These are phyloP conservation scores for Coendou prehensilis DNA, from an alignment of 2,797 vertebrate species.

Conservation along the genomic window DNA sequence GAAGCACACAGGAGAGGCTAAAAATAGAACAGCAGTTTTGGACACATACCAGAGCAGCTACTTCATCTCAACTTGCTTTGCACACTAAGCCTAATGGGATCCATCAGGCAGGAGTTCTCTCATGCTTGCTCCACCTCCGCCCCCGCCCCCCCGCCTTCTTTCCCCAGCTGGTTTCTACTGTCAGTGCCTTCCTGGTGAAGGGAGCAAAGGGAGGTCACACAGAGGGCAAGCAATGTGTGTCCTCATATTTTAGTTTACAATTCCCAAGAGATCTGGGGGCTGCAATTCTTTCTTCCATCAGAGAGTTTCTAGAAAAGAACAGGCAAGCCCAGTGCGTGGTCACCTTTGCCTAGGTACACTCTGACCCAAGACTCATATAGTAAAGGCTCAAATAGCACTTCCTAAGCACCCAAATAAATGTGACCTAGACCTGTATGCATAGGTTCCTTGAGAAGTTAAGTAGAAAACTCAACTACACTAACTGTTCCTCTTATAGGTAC, in stretches of 20 bases:
- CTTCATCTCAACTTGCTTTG: slow-evolving; percentile 75
- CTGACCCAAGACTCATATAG: not conserved
- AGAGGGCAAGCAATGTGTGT: slow-evolving; percentile 58
- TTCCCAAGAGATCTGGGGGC: slow-evolving; percentile 32
- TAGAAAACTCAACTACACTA: not conserved
- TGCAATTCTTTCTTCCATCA: not conserved
- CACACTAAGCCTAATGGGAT: slow-evolving; percentile 80
- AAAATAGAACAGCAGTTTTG: slow-evolving; percentile 84
- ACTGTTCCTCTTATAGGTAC: not conserved
- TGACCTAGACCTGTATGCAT: not conserved
- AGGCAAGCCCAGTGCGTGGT: not conserved
- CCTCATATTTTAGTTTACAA: slow-evolving; percentile 61
- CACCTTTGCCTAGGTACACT: not conserved
- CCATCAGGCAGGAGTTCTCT: slow-evolving; percentile 74
- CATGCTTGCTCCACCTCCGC: not conserved
- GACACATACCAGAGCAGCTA: slow-evolving; percentile 79
- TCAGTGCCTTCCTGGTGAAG: slow-evolving; percentile 65
- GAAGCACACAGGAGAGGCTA: slow-evolving; percentile 70
- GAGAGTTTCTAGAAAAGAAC: slow-evolving; percentile 61
- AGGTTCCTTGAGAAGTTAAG: not conserved
- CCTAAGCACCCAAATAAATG: not conserved
- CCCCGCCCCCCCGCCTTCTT: slow-evolving; percentile 53
- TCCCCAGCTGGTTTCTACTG: slow-evolving; percentile 84
- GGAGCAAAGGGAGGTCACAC: slow-evolving; percentile 77
- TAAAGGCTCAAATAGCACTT: slow-evolving; percentile 27